These are phyloP conservation scores for Osmoderma eremita DNA, from an alignment of 2,888 invertebrate genomes.

Conservation along the genomic window DNA sequence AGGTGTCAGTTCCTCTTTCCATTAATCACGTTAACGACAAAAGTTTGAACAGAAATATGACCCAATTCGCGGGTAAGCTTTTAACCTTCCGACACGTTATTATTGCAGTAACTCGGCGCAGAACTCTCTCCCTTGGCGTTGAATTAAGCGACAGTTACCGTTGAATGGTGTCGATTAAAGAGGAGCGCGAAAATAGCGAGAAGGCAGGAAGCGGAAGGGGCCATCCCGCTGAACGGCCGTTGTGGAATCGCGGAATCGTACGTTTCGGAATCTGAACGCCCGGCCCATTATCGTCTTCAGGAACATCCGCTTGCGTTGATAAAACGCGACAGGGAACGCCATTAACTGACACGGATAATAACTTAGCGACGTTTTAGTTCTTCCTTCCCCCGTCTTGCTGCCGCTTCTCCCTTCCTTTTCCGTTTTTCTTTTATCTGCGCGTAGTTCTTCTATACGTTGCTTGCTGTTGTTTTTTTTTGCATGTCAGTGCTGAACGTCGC, in stretches of 20 bases:
- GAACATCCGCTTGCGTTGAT: slow-evolving; percentile 16
- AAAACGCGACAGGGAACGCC: slow-evolving; percentile 31
- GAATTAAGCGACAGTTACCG: slow-evolving; percentile 33
- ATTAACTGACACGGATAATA: slow-evolving; percentile 37
- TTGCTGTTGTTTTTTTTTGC: neutral
- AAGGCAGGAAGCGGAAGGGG: slow-evolving; percentile 9
- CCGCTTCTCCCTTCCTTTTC: neutral
- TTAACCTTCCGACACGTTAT: slow-evolving; percentile 36
- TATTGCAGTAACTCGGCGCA: slow-evolving; percentile 4
- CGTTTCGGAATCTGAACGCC: slow-evolving; percentile 23
- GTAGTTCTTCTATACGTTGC: neutral
- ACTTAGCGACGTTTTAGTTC: slow-evolving; percentile 32
- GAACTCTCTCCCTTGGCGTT: neutral
- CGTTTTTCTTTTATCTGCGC: slow-evolving; percentile 1
- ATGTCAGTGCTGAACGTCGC: slow-evolving; percentile 9
- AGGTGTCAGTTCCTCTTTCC: slow-evolving; percentile 21
- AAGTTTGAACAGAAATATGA: slow-evolving; percentile 30
- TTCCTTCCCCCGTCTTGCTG: neutral
- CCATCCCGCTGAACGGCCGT: no score
- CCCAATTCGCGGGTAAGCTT: slow-evolving; percentile 32
- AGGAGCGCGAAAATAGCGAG: slow-evolving; percentile 12
- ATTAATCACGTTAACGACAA: slow-evolving; percentile 31
- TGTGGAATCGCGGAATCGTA: slow-evolving; percentile 3
- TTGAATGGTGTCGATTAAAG: slow-evolving; percentile 29
- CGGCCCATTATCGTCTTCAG: slow-evolving; percentile 23